Conservation (phyloP, 92 coral and sea anemone genomes). For the Pocillopora meandrina region DNA sequence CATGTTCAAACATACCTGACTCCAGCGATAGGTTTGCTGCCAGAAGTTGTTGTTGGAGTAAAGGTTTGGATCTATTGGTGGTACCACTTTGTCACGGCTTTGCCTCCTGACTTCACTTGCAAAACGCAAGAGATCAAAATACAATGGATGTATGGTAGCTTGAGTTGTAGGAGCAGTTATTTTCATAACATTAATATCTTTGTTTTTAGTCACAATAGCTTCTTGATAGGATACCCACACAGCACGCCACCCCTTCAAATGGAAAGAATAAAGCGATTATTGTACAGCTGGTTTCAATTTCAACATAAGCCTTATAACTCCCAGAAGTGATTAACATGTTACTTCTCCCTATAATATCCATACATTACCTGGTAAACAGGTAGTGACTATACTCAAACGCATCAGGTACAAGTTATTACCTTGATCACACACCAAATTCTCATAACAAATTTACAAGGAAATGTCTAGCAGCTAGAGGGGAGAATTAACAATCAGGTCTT, state of each 20-base stretch:
- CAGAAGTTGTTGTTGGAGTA: constrained; percentile 41
- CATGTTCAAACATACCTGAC: constrained; percentile 13
- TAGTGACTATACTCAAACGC: too few species aligned
- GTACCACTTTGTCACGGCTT: constrained; percentile 53
- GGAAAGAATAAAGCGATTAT: not conserved
- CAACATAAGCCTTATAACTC: too few species aligned
- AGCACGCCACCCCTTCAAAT: constrained; percentile 19
- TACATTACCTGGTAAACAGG: too few species aligned
- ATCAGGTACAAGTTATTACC: too few species aligned
- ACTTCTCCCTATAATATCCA: too few species aligned
- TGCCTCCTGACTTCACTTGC: not conserved
- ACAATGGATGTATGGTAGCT: constrained; percentile 16
- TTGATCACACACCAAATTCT: too few species aligned
- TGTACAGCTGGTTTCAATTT: too few species aligned
- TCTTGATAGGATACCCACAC: constrained; percentile 21
- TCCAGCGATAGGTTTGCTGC: constrained; percentile 55
- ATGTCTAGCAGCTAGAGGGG: too few species aligned
- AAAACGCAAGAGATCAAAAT: constrained; percentile 47
- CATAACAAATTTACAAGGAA: too few species aligned
- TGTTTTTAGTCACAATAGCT: not conserved
- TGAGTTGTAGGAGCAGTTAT: constrained; percentile 28
- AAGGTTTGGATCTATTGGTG: constrained; percentile 21
- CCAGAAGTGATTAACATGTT: too few species aligned
- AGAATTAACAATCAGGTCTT: too few species aligned
- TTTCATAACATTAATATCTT: constrained; percentile 3